Conservation (phyloP, 2,113 vertebrate species). For the Copsychus sechellarum region DNA sequence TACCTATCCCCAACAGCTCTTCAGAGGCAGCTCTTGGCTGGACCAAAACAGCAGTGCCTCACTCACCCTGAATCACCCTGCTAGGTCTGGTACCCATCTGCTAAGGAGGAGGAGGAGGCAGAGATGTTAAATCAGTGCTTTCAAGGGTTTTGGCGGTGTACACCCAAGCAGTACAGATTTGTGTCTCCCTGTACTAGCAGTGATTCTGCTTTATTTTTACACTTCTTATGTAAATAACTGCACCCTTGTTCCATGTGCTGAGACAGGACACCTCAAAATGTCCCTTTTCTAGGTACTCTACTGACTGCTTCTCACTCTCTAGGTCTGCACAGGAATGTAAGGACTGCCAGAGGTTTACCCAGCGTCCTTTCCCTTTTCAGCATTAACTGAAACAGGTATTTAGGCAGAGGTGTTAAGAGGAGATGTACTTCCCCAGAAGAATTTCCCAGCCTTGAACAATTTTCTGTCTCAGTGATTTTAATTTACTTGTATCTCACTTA, state of each 20-base stretch:
- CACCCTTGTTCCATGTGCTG: not conserved
- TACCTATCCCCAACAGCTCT: fast-evolving
- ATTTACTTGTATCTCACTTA: not conserved
- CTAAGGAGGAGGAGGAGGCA: not conserved
- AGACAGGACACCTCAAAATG: not conserved
- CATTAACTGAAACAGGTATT: not conserved
- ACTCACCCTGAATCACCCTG: not conserved
- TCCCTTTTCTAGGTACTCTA: not conserved
- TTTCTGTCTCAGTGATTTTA: not conserved
- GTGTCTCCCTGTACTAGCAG: not conserved
- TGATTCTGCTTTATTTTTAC: not conserved
- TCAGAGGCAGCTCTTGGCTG: not conserved
- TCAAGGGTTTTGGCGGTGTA: not conserved
- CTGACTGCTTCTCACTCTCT: fast-evolving
- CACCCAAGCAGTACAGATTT: not conserved
- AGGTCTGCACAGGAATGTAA: not conserved
- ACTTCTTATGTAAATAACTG: not conserved
- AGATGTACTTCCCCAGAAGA: not conserved
- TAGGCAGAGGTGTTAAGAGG: not conserved
- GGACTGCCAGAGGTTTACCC: not conserved
- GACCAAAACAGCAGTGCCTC: not conserved
- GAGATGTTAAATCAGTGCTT: not conserved
- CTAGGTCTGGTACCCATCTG: not conserved
- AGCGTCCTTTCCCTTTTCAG: not conserved
- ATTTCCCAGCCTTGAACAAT: not conserved